Conservation (phyloP, 1,140 invertebrate species). For the Venturia canescens region DNA sequence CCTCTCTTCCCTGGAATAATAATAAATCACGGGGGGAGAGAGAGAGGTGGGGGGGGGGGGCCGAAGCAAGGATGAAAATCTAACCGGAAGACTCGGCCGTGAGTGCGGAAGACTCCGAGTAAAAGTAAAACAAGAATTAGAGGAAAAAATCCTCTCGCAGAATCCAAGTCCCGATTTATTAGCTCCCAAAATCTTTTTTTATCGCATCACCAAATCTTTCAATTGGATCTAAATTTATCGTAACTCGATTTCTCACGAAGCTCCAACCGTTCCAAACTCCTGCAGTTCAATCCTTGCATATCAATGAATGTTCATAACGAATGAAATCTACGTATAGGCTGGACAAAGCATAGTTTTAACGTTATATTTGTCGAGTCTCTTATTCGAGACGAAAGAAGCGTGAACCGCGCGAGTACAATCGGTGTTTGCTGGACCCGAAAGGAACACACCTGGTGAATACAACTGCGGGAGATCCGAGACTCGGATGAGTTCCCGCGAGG, state of each 20-base stretch:
- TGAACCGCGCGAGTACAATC: neutral
- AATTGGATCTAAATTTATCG: neutral
- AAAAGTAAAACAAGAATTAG: neutral
- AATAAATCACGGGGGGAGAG: conserved; percentile 12
- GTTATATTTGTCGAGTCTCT: neutral
- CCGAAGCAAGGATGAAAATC: conserved; percentile 22
- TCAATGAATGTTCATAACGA: neutral
- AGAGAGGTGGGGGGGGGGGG: neutral
- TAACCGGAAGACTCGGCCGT: conserved; percentile 1
- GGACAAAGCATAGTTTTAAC: no score
- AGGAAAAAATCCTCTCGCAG: neutral
- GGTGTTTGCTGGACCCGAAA: conserved; percentile 12
- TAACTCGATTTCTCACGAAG: no score
- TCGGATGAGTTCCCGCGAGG: neutral
- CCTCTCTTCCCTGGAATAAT: conserved; percentile 29
- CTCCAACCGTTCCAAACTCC: neutral
- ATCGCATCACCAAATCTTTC: neutral
- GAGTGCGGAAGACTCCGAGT: neutral
- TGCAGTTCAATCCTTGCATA: neutral
- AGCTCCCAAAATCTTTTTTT: no score
- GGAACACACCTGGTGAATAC: conserved; percentile 18
- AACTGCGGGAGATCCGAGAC: conserved; percentile 11
- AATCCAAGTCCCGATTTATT: no score
- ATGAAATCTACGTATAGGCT: no score
- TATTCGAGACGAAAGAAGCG: neutral